Conservation (phyloP, 2,888 invertebrate species). For the Pyrrhia umbra region DNA sequence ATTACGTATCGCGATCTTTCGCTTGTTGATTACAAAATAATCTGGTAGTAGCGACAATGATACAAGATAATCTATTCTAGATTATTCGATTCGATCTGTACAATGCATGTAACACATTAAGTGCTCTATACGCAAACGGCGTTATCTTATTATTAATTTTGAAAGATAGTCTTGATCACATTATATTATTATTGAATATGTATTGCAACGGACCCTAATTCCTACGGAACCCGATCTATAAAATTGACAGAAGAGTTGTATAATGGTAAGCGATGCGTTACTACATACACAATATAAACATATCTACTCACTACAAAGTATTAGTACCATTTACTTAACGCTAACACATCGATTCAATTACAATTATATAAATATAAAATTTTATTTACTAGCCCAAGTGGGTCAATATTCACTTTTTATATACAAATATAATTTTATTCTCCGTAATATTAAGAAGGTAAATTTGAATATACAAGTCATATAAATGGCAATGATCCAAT, state of each 20-base stretch:
- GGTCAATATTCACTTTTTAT: slow-evolving; percentile 71
- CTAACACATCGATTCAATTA: slow-evolving; percentile 64
- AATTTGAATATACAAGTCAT: slow-evolving; percentile 73
- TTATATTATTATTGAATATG: slow-evolving; percentile 25
- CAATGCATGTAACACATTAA: slow-evolving; percentile 27
- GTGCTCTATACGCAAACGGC: slow-evolving; percentile 17
- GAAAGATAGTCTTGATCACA: slow-evolving; percentile 40
- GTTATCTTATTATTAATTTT: slow-evolving; percentile 22
- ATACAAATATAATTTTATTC: slow-evolving; percentile 78
- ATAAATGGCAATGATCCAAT: slow-evolving; percentile 70
- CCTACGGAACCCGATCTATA: slow-evolving; percentile 60
- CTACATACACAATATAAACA: slow-evolving; percentile 62
- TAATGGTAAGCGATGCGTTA: slow-evolving; percentile 63
- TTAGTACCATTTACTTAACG: slow-evolving; percentile 76
- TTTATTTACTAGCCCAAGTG: slow-evolving; percentile 69
- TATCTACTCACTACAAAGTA: slow-evolving; percentile 70
- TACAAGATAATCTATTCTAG: slow-evolving; percentile 3
- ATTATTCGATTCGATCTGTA: slow-evolving; percentile 25
- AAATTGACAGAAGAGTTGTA: slow-evolving; percentile 63
- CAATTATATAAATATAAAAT: slow-evolving; percentile 72
- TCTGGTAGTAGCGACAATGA: slow-evolving; percentile 3
- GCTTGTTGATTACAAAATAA: slow-evolving; percentile 15
- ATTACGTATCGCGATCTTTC: slow-evolving; percentile 30
- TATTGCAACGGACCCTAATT: slow-evolving; percentile 46
- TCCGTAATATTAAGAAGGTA: slow-evolving; percentile 70